These are phyloP conservation scores for Atrichornis clamosus DNA, from an alignment of 2,113 vertebrate genomes.

Conservation along the genomic window DNA sequence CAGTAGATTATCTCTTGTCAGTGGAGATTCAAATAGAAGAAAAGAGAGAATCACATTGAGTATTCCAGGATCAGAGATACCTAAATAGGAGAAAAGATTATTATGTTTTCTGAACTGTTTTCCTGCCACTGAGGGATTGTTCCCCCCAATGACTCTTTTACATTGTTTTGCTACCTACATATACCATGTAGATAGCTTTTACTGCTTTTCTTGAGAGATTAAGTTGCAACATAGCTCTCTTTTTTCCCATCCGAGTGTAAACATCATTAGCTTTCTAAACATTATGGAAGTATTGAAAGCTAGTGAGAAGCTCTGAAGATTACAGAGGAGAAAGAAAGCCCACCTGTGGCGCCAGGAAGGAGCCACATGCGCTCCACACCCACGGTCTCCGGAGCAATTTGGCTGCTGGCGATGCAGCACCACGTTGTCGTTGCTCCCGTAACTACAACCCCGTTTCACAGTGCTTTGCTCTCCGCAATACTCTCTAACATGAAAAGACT, in stretches of 20 bases:
- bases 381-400: rapidly evolving
- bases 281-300: not conserved
- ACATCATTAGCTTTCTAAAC: not conserved
- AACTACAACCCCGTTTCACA: not conserved
- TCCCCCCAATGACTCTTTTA: not conserved
- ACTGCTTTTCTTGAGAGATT: not conserved
- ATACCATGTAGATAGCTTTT: not conserved
- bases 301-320: not conserved
- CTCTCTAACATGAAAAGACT: not conserved
- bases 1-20: not conserved
- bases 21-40: not conserved
- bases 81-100: not conserved
- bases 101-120: not conserved
- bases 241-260: not conserved
- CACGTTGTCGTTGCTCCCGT: not conserved
- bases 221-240: not conserved
- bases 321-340: not conserved
- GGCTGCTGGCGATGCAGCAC: not conserved
- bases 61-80: not conserved
- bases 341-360: not conserved
- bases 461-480: not conserved
- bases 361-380: not conserved
- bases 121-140: not conserved
- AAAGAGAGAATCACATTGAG: not conserved
- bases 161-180: not conserved